Percentiles rank a stretch among this genome's conserved stretches.
Conservation (phyloP, 2,888 invertebrate species). For the Hydrotaea diabolus region DNA sequence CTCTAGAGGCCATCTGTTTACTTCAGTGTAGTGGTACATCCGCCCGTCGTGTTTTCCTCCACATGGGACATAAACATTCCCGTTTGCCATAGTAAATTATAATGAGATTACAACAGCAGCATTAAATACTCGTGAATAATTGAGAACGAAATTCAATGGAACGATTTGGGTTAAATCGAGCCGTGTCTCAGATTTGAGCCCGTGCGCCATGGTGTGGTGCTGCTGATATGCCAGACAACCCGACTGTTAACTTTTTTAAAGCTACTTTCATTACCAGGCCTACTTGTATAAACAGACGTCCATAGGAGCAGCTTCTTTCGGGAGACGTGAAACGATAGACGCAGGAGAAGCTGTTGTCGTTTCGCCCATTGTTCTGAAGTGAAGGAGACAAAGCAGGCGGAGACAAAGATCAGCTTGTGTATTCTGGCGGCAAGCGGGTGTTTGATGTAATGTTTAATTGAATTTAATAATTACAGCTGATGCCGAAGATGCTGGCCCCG, state of each 20-base stretch:
- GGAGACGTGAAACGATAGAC: not conserved
- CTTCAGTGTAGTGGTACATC: too few relatives aligned
- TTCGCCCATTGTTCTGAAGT: too few relatives aligned
- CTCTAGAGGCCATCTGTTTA: too few relatives aligned
- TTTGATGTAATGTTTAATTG: conserved; percentile 8
- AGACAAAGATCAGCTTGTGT: not conserved
- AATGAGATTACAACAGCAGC: not conserved
- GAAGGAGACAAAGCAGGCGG: too few relatives aligned
- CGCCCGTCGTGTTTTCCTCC: too few relatives aligned
- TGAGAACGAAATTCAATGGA: not conserved
- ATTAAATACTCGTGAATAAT: conserved; percentile 5
- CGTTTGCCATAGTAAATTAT: not conserved
- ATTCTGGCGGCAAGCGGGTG: not conserved
- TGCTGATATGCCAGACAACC: too few relatives aligned
- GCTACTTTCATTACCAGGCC: too few relatives aligned
- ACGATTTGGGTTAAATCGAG: not conserved
- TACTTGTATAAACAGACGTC: too few relatives aligned
- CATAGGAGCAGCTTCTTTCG: too few relatives aligned
- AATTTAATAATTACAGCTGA: conserved; percentile 19
- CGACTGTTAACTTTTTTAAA: too few relatives aligned
- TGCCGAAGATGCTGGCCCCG: not conserved
- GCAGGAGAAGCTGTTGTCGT: not conserved
- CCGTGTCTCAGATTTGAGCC: not conserved
- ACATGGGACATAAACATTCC: not conserved
- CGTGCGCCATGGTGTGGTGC: not conserved